A percentile compares a stretch with the other conserved stretches of the same genome.
phyloP scores from a whole-genome alignment of 2,797 vertebrate species.

The Tamandua tetradactyla region DNA sequence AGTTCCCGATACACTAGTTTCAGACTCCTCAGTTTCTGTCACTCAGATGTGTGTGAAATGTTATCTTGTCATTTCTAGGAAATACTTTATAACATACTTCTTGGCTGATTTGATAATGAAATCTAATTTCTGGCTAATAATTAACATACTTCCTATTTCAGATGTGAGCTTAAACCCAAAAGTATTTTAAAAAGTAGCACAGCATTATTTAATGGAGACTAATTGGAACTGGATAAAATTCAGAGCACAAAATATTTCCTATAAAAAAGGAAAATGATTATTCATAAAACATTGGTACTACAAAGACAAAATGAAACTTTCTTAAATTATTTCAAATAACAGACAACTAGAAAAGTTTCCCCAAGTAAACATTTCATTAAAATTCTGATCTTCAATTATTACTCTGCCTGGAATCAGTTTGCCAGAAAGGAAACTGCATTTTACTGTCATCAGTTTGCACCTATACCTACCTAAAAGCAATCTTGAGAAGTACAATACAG shows the following conservation, averaged over 20 bases:
- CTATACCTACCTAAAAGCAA: background rate
- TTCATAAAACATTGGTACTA: conserved; percentile 7
- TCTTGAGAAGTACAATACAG: background rate
- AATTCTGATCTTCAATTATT: conserved; percentile 1
- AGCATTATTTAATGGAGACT: conserved; percentile 8
- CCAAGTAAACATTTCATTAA: conserved; percentile 29
- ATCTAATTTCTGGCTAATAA: conserved; percentile 1
- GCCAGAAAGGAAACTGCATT: background rate
- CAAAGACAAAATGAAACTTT: background rate
- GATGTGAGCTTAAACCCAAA: background rate
- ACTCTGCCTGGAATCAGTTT: background rate
- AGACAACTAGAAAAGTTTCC: conserved; percentile 18
- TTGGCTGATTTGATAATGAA: background rate
- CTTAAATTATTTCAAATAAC: background rate
- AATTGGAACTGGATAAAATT: background rate
- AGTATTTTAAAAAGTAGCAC: conserved; percentile 3
- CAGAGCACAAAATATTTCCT: conserved; percentile 24
- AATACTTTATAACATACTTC: background rate
- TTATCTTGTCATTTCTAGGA: background rate
- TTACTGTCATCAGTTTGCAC: background rate
- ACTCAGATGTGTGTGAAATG: background rate
- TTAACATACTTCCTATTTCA: conserved; percentile 35
- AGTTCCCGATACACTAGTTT: background rate
- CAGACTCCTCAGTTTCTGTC: background rate
- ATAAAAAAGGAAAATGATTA: conserved; percentile 8